Evolutionary conservation across 2,113 vertebrate genomes (phyloP).

Genomic region (Balaeniceps rex): DNA sequence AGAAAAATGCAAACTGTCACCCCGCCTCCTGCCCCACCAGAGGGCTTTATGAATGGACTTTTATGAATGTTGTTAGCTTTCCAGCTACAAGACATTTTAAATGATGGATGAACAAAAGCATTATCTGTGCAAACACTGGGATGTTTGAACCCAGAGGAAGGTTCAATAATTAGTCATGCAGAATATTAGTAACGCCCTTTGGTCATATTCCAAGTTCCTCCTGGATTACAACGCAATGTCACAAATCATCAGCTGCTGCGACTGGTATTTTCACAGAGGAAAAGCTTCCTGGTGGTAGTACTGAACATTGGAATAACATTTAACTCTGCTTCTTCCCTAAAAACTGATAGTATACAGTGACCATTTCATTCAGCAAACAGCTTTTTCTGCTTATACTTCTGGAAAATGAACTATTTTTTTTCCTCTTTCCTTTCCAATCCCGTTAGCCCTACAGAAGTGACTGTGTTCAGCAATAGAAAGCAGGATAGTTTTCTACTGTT

Average conservation of each 20-base stretch:
- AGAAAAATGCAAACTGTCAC: slow-evolving; percentile 28
- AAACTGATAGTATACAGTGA: not conserved
- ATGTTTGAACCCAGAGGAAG: slow-evolving; percentile 48
- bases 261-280: slow-evolving; percentile 4
- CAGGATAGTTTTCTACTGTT: not conserved
- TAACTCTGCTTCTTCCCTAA: not conserved
- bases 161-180: slow-evolving; percentile 56
- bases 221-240: slow-evolving; percentile 7
- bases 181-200: slow-evolving; percentile 42
- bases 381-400: not conserved
- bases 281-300: not conserved
- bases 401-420: not conserved
- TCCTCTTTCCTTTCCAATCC: not conserved
- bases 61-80: slow-evolving; percentile 45
- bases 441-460: not conserved
- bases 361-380: not conserved
- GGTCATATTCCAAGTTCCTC: slow-evolving; percentile 46
- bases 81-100: slow-evolving; percentile 47
- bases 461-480: not conserved
- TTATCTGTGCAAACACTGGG: slow-evolving; percentile 59
- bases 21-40: not conserved
- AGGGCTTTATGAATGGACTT: slow-evolving; percentile 18
- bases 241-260: slow-evolving; percentile 34
- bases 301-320: not conserved
- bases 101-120: slow-evolving; percentile 55